These are phyloP conservation scores for Chouioia cunea DNA, from an alignment of 2,888 invertebrate genomes.

Conservation along the genomic window DNA sequence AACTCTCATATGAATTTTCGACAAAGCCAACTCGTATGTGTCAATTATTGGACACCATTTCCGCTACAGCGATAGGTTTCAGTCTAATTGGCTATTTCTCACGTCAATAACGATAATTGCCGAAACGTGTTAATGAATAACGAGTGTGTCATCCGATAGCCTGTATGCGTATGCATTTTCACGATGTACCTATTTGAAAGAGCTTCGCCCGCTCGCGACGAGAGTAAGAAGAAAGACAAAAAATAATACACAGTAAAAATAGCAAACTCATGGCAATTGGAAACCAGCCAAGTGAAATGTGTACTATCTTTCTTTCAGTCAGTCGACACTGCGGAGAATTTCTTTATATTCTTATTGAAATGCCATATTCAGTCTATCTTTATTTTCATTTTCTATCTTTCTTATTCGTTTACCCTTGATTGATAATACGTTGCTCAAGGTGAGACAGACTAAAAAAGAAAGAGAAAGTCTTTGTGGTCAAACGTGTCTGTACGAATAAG, in stretches of 20 bases:
- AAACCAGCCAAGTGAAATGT: constrained; percentile 25
- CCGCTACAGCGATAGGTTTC: constrained; percentile 6
- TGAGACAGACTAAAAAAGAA: neutral
- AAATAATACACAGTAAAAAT: constrained; percentile 30
- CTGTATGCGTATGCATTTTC: constrained; percentile 4
- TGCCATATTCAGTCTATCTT: too few relatives aligned
- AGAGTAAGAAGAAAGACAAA: constrained; percentile 3
- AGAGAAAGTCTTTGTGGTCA: constrained; percentile 18
- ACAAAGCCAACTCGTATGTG: neutral
- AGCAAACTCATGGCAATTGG: constrained; percentile 34
- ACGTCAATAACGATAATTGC: constrained; percentile 14
- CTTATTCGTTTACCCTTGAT: too few relatives aligned
- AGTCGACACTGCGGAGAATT: neutral
- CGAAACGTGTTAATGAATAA: neutral
- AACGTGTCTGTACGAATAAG: neutral
- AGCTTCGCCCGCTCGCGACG: neutral
- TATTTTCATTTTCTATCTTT: too few relatives aligned
- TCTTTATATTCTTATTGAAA: neutral
- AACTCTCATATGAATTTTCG: too few relatives aligned
- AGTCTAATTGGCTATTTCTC: constrained; percentile 29
- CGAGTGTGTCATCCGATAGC: neutral
- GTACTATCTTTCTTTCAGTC: neutral
- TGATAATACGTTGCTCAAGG: neutral
- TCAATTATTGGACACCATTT: neutral
- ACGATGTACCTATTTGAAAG: neutral